Conservation (phyloP, 2,113 vertebrate species). For the Noturus placidus region DNA sequence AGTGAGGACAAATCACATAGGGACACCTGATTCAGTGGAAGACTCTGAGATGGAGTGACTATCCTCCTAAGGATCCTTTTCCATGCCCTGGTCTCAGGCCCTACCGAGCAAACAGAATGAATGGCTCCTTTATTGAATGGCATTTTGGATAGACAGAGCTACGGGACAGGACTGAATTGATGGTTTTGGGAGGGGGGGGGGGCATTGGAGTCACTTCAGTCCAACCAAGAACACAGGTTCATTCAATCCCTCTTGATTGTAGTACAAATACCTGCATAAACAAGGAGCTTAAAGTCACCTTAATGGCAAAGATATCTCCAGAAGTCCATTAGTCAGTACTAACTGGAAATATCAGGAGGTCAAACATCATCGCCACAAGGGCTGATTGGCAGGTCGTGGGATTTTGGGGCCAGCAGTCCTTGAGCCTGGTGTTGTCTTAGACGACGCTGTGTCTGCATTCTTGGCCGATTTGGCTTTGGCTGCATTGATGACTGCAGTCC, state of each 20-base stretch:
- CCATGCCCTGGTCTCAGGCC: conserved; percentile 28
- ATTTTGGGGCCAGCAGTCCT: conserved; percentile 68
- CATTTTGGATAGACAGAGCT: conserved; percentile 35
- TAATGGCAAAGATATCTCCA: conserved; percentile 23
- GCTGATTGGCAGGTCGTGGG: conserved; percentile 61
- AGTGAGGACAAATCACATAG: conserved; percentile 1
- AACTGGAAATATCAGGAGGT: conserved; percentile 3
- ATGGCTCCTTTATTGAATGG: conserved; percentile 41
- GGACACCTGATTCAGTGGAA: conserved; percentile 29
- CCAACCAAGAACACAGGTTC: neutral
- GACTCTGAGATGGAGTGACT: conserved; percentile 18
- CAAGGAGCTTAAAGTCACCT: conserved; percentile 3
- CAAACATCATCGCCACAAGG: conserved; percentile 69
- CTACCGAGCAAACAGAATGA: conserved; percentile 18
- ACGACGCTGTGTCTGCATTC: conserved; percentile 51
- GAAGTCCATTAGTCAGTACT: neutral
- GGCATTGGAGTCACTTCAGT: conserved; percentile 23
- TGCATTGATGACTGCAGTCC: conserved; percentile 70
- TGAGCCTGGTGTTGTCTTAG: conserved; percentile 61
- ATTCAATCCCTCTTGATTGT: conserved; percentile 11
- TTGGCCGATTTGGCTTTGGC: conserved; percentile 68
- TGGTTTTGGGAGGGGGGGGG: neutral
- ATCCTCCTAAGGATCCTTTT: conserved; percentile 26
- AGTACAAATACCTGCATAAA: conserved; percentile 15
- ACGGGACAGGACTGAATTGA: conserved; percentile 32